A percentile compares a stretch with the other conserved stretches of the same genome.
Evolutionary conservation across 2,888 invertebrate species (phyloP).

Genomic region (Alentia gelatinosa): DNA sequence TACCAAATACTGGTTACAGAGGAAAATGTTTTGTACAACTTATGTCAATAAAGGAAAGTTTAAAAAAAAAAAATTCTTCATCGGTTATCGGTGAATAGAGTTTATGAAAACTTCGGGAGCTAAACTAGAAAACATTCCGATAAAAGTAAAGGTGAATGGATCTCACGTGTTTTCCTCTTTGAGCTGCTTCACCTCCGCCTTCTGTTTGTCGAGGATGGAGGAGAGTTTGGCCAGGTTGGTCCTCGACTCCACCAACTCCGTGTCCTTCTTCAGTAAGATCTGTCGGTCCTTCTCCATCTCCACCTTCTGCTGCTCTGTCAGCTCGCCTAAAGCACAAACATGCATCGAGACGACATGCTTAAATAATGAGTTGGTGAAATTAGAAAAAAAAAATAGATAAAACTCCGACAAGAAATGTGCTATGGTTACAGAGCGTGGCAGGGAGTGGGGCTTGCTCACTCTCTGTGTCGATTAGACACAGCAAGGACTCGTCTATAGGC

Average conservation of each 20-base stretch:
- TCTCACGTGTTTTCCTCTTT: conserved; percentile 72
- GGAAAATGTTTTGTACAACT: too few relatives aligned
- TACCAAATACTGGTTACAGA: too few relatives aligned
- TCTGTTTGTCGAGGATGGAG: conserved; percentile 78
- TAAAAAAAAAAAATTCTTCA: neutral
- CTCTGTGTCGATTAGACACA: too few relatives aligned
- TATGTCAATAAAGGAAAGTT: too few relatives aligned
- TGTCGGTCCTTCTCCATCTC: conserved; percentile 77
- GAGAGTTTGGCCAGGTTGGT: conserved; percentile 79
- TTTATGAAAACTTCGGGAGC: neutral
- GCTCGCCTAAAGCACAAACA: conserved; percentile 75
- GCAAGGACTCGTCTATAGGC: too few relatives aligned
- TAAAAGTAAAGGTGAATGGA: too few relatives aligned
- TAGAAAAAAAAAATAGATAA: too few relatives aligned
- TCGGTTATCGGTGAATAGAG: neutral
- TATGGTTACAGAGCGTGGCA: too few relatives aligned
- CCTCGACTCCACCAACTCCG: conserved; percentile 75
- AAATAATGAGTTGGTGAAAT: too few relatives aligned
- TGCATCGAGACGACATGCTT: too few relatives aligned
- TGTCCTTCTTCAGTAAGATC: conserved; percentile 70
- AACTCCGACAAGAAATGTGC: too few relatives aligned
- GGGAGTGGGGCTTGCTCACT: too few relatives aligned
- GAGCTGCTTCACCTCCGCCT: conserved; percentile 72
- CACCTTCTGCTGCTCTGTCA: conserved; percentile 79
- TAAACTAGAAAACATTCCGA: neutral